phyloP scores from a whole-genome alignment of 2,797 vertebrate genomes.

The Salarias fasciatus region DNA sequence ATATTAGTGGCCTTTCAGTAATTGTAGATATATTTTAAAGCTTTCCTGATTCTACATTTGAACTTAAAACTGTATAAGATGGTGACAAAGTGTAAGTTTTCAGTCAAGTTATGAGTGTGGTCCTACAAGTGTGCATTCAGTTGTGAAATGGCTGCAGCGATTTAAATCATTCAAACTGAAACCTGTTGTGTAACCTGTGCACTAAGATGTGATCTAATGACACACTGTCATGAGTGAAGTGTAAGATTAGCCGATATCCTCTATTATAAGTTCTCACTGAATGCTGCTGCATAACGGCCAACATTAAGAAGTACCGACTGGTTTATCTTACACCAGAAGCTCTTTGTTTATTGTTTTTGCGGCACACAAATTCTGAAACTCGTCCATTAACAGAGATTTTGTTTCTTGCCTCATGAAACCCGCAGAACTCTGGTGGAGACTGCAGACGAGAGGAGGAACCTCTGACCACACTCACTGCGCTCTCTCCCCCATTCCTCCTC shows the following conservation, averaged over 20 bases:
- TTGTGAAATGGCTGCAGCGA: not conserved
- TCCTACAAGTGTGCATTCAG: not conserved
- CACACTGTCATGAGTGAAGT: not conserved
- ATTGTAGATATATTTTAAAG: too few species aligned
- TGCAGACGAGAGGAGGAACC: not conserved
- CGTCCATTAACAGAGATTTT: not conserved
- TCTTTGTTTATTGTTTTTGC: too few species aligned
- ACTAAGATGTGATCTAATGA: not conserved
- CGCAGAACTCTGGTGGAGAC: not conserved
- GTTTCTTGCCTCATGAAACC: not conserved
- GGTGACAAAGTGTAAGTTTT: too few species aligned
- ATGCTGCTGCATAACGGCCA: not conserved
- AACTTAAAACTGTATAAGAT: too few species aligned
- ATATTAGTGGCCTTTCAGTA: not conserved
- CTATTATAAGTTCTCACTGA: not conserved
- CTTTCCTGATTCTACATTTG: too few species aligned
- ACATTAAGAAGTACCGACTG: not conserved
- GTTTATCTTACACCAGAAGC: too few species aligned
- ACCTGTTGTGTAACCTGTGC: slow-evolving; percentile 3
- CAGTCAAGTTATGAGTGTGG: not conserved
- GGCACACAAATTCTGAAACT: too few species aligned
- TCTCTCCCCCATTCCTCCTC: slow-evolving; percentile 6
- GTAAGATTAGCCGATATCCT: not conserved
- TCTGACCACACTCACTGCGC: slow-evolving; percentile 13
- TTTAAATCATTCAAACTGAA: slow-evolving; percentile 13